These are phyloP conservation scores for Rhinophrynus dorsalis DNA, from an alignment of 2,797 vertebrate genomes.

Conservation along the genomic window DNA sequence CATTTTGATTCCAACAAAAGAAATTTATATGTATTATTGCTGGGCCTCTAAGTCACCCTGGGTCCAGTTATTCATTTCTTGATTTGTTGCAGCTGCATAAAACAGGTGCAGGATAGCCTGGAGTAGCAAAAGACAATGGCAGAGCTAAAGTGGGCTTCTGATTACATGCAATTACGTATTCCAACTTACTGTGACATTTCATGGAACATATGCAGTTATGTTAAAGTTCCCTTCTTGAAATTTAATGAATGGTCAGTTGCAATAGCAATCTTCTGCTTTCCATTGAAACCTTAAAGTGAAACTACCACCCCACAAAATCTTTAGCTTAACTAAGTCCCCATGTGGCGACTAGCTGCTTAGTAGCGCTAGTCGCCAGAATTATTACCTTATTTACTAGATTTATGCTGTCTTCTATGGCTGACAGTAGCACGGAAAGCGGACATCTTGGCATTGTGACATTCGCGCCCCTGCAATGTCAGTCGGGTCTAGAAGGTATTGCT, in stretches of 20 bases:
- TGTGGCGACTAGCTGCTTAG: no score
- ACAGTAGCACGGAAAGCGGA: no score
- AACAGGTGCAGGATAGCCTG: slow-evolving; percentile 35
- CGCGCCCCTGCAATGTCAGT: no score
- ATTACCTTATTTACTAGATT: no score
- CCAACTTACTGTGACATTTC: neutral
- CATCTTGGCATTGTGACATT: no score
- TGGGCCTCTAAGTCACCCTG: neutral
- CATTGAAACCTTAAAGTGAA: no score
- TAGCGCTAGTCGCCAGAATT: no score
- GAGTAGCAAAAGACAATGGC: slow-evolving; percentile 3
- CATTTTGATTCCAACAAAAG: slow-evolving; percentile 37
- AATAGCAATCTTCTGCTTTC: neutral
- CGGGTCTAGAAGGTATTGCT: no score
- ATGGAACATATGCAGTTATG: neutral
- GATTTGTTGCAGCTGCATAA: slow-evolving; percentile 36
- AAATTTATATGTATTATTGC: slow-evolving; percentile 38
- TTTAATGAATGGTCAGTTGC: neutral
- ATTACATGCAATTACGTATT: neutral
- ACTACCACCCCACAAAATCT: no score
- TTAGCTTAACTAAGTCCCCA: no score
- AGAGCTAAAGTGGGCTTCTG: slow-evolving; percentile 14
- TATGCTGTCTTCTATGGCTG: no score
- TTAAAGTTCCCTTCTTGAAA: neutral
- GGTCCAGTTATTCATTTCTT: slow-evolving; percentile 33